phyloP scores from a whole-genome alignment of 2,797 vertebrate species.

The Rhadinocentrus ornatus region DNA sequence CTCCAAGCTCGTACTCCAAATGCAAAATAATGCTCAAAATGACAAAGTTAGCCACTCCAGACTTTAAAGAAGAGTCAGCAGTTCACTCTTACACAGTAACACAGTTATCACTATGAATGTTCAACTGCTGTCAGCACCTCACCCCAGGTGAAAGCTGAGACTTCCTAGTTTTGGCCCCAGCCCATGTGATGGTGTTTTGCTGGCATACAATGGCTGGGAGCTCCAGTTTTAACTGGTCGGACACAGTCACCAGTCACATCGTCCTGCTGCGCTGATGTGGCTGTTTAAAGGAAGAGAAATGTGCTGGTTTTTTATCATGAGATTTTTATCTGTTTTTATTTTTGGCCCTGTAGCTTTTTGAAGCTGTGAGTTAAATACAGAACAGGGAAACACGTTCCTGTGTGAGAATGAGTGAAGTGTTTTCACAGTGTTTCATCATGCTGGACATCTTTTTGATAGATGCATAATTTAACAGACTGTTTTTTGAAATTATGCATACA shows the following conservation, averaged over 20 bases:
- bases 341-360: background rate
- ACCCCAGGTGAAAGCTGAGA: constrained; percentile 61
- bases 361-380: constrained; percentile 13
- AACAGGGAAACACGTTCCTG: constrained; percentile 19
- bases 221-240: constrained; percentile 54
- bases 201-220: constrained; percentile 56
- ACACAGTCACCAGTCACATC: constrained; percentile 49
- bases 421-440: constrained; percentile 65
- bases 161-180: constrained; percentile 41
- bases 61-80: constrained; percentile 39
- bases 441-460: constrained; percentile 24
- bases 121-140: constrained; percentile 53
- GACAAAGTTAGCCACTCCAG: background rate
- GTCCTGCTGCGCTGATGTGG: constrained; percentile 50
- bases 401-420: constrained; percentile 35
- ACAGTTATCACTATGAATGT: constrained; percentile 35
- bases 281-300: constrained; percentile 50
- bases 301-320: constrained; percentile 23
- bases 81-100: constrained; percentile 39
- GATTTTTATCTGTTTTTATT: constrained; percentile 16
- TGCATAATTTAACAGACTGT: constrained; percentile 18
- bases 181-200: constrained; percentile 46
- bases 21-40: constrained; percentile 8
- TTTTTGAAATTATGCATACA: constrained; percentile 16
- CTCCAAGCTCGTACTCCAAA: constrained; percentile 1